Percentiles rank a stretch among this genome's conserved stretches.
These are phyloP conservation scores for Hydrolagus colliei DNA, from an alignment of 2,797 vertebrate genomes.

Conservation along the genomic window DNA sequence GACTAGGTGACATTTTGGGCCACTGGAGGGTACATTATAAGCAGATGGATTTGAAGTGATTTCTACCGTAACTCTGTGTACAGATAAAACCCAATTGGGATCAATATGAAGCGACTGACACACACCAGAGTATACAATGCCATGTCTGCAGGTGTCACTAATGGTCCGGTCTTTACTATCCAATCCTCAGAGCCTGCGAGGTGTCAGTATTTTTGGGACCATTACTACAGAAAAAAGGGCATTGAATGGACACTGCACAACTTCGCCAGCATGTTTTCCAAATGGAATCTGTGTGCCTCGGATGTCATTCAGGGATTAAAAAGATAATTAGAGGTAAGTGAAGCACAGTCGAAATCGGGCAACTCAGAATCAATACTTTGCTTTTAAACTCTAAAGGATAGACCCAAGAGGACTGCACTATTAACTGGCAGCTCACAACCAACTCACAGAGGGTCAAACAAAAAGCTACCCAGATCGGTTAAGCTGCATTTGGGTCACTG, in stretches of 20 bases:
- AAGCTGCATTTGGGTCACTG: conserved; percentile 31
- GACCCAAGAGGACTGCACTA: conserved; percentile 68
- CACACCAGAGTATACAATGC: conserved; percentile 42
- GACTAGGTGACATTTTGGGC: too few species aligned
- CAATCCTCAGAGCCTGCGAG: conserved; percentile 60
- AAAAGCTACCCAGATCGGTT: conserved; percentile 18
- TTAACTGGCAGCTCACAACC: conserved; percentile 64
- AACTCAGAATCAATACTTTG: conserved; percentile 83
- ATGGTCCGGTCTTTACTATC: conserved; percentile 50
- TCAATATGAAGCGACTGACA: conserved; percentile 59
- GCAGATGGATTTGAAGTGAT: conserved; percentile 47
- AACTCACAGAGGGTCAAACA: conserved; percentile 55
- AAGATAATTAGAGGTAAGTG: conserved; percentile 56
- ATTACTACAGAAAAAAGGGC: conserved; percentile 60
- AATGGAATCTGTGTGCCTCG: conserved; percentile 50
- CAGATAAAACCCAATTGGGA: conserved; percentile 63
- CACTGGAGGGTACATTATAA: not conserved
- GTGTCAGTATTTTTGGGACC: conserved; percentile 59
- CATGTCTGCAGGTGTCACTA: conserved; percentile 67
- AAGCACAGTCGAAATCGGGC: conserved; percentile 70
- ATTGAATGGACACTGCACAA: conserved; percentile 58
- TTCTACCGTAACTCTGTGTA: conserved; percentile 55
- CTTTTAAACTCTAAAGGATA: conserved; percentile 77
- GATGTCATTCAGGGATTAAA: conserved; percentile 65
- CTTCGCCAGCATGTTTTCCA: conserved; percentile 55